phyloP scores from a whole-genome alignment of 2,113 vertebrate genomes.

The Pyrgilauda ruficollis region DNA sequence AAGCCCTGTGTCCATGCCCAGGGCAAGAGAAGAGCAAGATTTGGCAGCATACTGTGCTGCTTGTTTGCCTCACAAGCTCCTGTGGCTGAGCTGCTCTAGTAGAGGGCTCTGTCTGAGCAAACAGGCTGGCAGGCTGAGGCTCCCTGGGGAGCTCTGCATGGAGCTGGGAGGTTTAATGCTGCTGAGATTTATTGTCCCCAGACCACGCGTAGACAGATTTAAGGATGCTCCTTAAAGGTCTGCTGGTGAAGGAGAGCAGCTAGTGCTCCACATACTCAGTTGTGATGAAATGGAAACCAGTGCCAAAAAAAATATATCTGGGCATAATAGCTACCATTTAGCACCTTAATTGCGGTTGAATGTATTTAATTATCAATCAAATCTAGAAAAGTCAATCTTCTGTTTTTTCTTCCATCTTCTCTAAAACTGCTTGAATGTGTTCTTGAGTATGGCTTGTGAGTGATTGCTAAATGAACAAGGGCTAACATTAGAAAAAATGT shows the following conservation, averaged over 20 bases:
- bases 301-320: not conserved
- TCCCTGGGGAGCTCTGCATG: not conserved
- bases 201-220: rapidly evolving
- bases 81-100: not conserved
- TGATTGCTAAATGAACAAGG: not conserved
- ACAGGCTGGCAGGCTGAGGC: not conserved
- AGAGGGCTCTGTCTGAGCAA: not conserved
- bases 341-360: not conserved
- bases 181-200: not conserved
- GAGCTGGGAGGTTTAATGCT: not conserved
- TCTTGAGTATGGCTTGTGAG: not conserved
- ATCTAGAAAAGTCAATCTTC: not conserved
- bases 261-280: not conserved
- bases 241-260: not conserved
- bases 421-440: not conserved
- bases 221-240: not conserved
- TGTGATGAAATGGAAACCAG: not conserved
- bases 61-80: not conserved
- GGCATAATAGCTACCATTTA: not conserved
- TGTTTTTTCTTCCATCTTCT: not conserved
- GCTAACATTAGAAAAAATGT: not conserved
- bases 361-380: not conserved
- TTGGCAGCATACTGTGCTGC: not conserved
- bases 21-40: not conserved
- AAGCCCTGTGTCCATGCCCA: too few species aligned